Evolutionary conservation across 2,797 vertebrate genomes (phyloP), one percentile per base, ranked within the genome.

Genomic region (Crenichthys baileyi): DNA sequence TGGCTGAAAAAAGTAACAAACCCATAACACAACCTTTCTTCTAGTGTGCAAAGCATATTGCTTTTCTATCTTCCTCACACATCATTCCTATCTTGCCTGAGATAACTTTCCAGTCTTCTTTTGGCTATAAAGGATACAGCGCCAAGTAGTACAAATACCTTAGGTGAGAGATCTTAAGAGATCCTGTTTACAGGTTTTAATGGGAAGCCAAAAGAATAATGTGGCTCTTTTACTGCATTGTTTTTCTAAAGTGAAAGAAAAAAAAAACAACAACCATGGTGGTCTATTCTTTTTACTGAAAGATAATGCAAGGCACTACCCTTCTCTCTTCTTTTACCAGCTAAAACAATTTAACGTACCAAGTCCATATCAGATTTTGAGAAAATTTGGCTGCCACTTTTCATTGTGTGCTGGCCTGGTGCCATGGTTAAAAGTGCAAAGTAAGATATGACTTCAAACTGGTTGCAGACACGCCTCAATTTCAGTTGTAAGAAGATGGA

Each of bases 331-430:
- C n/a, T n/a, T 72, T 81, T 77, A 82, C 73, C 73, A 80, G 78
- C 77, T 79, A 76, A 77, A 16, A 31, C 71, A 74, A 85, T 86
- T 88, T 81, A 81, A 44, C 73, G 73, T 75, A 56, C 61, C 67
- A n/a, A 29, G 41, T 70, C 31, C 56, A 55, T 81, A 86, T 85
- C 82, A 86, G 76, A 89, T 87, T 88, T 50, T 72, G 58, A 82
- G 71, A 83, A 74, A 77, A 73, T 80, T 83, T 68, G 71, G 71
- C 73, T 75, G 75, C 72, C 83, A 85, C 41, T 82, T 78, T 58
- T 81, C 55, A 5, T 72, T 76, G 76, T 9, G 36, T 75, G 78
- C 82, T 77, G 73, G 68, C 61, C 79, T 72, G 63, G 73, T 78
- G 74, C 74, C 61, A 53, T 5, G 12, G 63, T 55, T 67, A 24